These are phyloP conservation scores for Tapirus indicus DNA, from an alignment of 2,797 vertebrate genomes.

Conservation along the genomic window DNA sequence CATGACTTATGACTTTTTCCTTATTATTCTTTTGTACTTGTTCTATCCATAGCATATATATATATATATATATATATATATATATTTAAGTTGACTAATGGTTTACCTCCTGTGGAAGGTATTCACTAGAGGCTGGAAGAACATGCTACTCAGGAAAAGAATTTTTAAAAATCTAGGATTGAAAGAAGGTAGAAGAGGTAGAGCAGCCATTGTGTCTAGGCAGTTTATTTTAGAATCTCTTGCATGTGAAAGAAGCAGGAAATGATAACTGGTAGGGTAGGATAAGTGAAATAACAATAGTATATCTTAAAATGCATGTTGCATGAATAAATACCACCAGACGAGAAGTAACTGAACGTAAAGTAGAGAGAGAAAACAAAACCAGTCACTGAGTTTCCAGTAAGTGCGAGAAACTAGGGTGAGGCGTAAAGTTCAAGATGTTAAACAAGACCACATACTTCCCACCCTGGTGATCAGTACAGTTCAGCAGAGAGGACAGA, in stretches of 20 bases:
- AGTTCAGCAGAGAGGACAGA: background rate
- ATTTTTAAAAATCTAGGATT: background rate
- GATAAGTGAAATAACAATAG: background rate
- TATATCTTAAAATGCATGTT: background rate
- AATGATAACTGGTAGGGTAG: background rate
- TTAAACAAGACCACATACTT: background rate
- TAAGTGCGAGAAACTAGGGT: background rate
- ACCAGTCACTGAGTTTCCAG: background rate
- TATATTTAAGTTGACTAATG: background rate
- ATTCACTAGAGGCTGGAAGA: background rate
- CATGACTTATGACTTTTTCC: background rate
- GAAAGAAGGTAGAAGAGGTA: background rate
- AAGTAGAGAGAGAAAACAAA: background rate
- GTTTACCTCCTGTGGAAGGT: background rate
- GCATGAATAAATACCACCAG: background rate
- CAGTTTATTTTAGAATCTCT: background rate
- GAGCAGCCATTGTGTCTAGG: background rate
- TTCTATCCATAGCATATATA: background rate
- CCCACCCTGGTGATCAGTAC: background rate
- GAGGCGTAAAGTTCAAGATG: background rate
- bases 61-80: background rate
- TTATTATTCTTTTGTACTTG: constrained; percentile 27
- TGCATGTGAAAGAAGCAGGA: background rate
- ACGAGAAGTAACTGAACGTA: background rate
- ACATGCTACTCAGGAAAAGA: background rate